phyloP scores from a whole-genome alignment of 1,140 invertebrate genomes.

The Musca vetustissima region DNA sequence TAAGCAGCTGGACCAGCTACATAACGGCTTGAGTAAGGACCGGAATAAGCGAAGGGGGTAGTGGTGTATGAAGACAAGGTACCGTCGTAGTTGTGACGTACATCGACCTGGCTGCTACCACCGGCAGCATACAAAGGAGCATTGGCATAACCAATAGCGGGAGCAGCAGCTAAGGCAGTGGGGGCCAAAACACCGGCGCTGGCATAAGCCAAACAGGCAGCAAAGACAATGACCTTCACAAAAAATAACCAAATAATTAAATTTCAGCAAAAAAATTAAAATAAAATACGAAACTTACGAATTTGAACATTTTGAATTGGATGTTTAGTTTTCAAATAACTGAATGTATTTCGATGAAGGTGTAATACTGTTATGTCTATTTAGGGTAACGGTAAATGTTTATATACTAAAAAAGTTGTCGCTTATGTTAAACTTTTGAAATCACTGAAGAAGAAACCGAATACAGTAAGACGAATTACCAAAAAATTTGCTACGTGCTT shows the following conservation, averaged over 20 bases:
- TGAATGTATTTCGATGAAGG: too few species aligned
- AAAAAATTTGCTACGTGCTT: too few species aligned
- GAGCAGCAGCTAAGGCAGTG: slow-evolving; percentile 39
- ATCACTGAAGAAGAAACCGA: too few species aligned
- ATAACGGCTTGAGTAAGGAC: slow-evolving; percentile 59
- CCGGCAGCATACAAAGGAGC: slow-evolving; percentile 48
- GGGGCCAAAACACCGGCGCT: slow-evolving; percentile 46
- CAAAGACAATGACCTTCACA: slow-evolving; percentile 33
- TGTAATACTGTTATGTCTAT: too few species aligned
- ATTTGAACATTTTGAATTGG: slow-evolving; percentile 45
- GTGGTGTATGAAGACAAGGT: slow-evolving; percentile 52
- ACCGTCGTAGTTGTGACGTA: slow-evolving; percentile 49
- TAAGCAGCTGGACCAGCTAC: slow-evolving; percentile 36
- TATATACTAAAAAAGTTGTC: too few species aligned
- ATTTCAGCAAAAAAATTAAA: background rate
- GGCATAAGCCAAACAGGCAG: slow-evolving; percentile 41
- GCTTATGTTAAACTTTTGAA: too few species aligned
- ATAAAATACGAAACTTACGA: slow-evolving; percentile 37
- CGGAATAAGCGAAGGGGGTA: slow-evolving; percentile 45
- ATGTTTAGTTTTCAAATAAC: background rate
- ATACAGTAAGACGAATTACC: too few species aligned
- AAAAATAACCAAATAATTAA: slow-evolving; percentile 7
- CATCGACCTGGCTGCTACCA: slow-evolving; percentile 49
- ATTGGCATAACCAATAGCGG: slow-evolving; percentile 50
- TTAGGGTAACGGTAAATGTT: too few species aligned